These are phyloP conservation scores for Drosophila guanche DNA, from an alignment of 1,140 invertebrate genomes.

Conservation along the genomic window DNA sequence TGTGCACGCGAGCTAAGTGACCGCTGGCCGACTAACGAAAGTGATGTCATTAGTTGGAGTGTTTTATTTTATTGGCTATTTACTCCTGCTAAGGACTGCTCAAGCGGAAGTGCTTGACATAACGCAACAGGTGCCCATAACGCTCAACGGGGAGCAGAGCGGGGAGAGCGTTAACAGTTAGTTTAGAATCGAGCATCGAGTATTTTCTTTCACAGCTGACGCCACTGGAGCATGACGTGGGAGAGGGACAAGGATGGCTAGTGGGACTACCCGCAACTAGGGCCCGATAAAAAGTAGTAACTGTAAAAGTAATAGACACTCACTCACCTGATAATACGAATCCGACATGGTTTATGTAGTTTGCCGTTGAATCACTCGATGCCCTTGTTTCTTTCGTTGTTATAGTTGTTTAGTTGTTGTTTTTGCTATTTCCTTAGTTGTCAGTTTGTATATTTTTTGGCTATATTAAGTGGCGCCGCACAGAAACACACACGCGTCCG, in stretches of 20 bases:
- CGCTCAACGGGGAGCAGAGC: no score
- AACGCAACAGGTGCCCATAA: no score
- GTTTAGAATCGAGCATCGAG: no score
- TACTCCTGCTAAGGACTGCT: background rate
- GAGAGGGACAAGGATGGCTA: no score
- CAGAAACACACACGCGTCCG: slow-evolving; percentile 44
- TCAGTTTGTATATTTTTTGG: slow-evolving; percentile 44
- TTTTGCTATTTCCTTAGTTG: slow-evolving; percentile 29
- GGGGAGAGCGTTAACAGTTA: no score
- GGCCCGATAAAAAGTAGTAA: slow-evolving; percentile 29
- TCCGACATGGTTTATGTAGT: slow-evolving; percentile 73
- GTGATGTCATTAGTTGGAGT: slow-evolving; percentile 47
- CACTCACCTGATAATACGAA: slow-evolving; percentile 79
- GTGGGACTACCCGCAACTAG: no score
- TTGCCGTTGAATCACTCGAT: slow-evolving; percentile 65
- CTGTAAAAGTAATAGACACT: slow-evolving; percentile 2
- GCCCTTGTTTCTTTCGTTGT: slow-evolving; percentile 37
- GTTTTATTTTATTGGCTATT: slow-evolving; percentile 20
- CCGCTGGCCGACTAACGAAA: slow-evolving; percentile 37
- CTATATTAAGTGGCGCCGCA: slow-evolving; percentile 57
- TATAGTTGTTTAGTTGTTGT: slow-evolving; percentile 23
- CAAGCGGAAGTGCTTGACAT: no score
- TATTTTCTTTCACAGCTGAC: no score
- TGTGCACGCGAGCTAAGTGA: slow-evolving; percentile 38
- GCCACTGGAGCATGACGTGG: no score